A percentile compares a stretch with the other conserved stretches of the same genome.
These are phyloP conservation scores for Plagodis dolabraria DNA, from an alignment of 2,888 invertebrate species.

Conservation along the genomic window DNA sequence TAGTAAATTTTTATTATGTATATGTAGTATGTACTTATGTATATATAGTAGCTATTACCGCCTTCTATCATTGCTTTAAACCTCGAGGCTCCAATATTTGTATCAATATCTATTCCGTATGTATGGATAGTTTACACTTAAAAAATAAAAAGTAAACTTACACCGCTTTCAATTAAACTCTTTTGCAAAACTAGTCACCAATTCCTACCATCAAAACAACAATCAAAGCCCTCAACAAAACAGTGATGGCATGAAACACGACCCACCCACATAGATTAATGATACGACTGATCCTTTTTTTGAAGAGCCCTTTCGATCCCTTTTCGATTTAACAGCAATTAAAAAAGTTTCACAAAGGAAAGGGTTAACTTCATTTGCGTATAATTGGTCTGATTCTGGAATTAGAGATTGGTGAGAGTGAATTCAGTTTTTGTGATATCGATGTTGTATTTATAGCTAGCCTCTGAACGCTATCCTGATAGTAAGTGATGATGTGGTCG, in stretches of 20 bases:
- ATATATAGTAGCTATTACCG: too few relatives aligned
- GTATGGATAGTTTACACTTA: too few relatives aligned
- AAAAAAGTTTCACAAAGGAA: slow-evolving; percentile 74
- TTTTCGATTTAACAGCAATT: slow-evolving; percentile 82
- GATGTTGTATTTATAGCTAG: not conserved
- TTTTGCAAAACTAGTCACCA: slow-evolving; percentile 2
- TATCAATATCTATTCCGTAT: too few relatives aligned
- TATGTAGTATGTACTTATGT: too few relatives aligned
- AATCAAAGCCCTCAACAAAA: slow-evolving; percentile 38
- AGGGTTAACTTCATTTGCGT: slow-evolving; percentile 76
- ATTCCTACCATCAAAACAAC: slow-evolving; percentile 24
- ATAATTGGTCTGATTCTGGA: slow-evolving; percentile 66
- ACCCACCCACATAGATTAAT: slow-evolving; percentile 79
- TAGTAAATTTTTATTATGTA: too few relatives aligned
- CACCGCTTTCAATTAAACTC: not conserved
- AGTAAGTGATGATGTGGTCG: too few relatives aligned
- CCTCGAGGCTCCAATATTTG: too few relatives aligned
- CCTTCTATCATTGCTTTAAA: too few relatives aligned
- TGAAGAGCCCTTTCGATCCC: slow-evolving; percentile 76
- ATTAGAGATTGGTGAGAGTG: slow-evolving; percentile 23
- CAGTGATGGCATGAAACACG: slow-evolving; percentile 57
- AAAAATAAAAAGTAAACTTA: not conserved
- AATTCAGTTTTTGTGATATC: slow-evolving; percentile 8
- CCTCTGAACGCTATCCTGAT: too few relatives aligned
- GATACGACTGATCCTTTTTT: slow-evolving; percentile 62